A percentile compares a stretch with the other conserved stretches of the same genome.
Evolutionary conservation across 2,888 invertebrate genomes (phyloP).

Genomic region (Aelia acuminata): DNA sequence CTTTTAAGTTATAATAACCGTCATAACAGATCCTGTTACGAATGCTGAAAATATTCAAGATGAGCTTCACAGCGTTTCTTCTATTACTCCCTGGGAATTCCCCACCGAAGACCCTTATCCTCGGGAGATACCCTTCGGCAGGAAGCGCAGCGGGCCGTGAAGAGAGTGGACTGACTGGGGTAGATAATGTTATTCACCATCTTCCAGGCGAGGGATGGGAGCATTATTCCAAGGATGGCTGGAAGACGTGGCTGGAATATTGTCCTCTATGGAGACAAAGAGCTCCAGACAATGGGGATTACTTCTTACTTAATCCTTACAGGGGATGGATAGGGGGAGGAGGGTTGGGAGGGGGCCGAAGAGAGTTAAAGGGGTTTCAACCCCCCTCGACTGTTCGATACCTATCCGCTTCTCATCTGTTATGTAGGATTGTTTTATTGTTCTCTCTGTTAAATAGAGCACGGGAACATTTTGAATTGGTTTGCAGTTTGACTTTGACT

Average conservation of each 20-base stretch:
- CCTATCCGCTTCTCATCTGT: slow-evolving; percentile 2
- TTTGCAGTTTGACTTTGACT: background rate
- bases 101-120: background rate
- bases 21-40: too few species aligned
- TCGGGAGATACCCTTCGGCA: background rate
- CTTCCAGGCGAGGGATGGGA: background rate
- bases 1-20: too few species aligned
- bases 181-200: slow-evolving; percentile 42
- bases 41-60: background rate
- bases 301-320: slow-evolving; percentile 47
- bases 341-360: too few species aligned
- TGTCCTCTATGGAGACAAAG: slow-evolving; percentile 33
- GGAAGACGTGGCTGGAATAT: slow-evolving; percentile 49
- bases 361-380: background rate
- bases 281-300: slow-evolving; percentile 44
- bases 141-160: background rate
- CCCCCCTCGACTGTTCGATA: background rate
- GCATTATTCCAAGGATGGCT: slow-evolving; percentile 12
- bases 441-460: background rate
- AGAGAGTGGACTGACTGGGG: slow-evolving; percentile 17
- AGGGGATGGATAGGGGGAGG: background rate
- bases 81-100: background rate
- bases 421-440: background rate
- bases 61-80: background rate
- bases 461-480: background rate